Evolutionary conservation across 2,113 vertebrate genomes (phyloP), one percentile per base, ranked within the genome.

Genomic region (Dasyornis broadbenti): DNA sequence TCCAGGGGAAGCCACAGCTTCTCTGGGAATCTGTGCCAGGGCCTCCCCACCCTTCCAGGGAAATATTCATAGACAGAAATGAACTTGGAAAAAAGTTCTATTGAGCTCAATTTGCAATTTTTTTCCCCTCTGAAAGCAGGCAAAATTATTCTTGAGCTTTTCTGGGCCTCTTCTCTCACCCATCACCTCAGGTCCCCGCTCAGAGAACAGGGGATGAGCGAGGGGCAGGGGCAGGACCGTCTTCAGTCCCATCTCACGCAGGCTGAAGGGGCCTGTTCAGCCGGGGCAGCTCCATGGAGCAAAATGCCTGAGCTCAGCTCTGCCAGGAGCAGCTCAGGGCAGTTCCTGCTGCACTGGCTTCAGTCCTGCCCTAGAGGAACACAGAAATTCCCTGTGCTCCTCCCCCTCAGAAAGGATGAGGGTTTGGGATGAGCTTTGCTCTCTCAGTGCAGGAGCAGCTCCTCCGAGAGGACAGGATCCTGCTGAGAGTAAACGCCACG

Each of bases 41-140:
- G 0, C 7, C 37, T 31, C 0, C 0, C 18, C 63, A 52, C 11
- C 8, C 30, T 68, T 14, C 0, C 33, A 77, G 39, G 11, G 27
- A 37, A 37, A 15, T 1, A 37, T 45, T 69, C 33, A 44, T 26
- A 31, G 44, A n/a, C 13, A 89, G 39, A 79, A 57, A 23, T 33
- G 6, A 72, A 13, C 63, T 86, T 80, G n/a, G 28, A 16, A 40
- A 53, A 78, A 75, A 50, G 2, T 30, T 31, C 24, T 83, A 0
- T 22, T 23, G 24, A 82, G 18, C 2, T 14, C 3, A 56, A 24
- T 27, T 24, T 83, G 15, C 17, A 10, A 5, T 16, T 56, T 73
- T 39, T 72, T 54, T 54, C 11, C 53, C 23, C 10, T 27, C 30
- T 47, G 64, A 83, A 71, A 68, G 31, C 14, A 57, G 35, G 9